Conservation (phyloP, 2,113 vertebrate genomes). For the Chitala chitala region DNA sequence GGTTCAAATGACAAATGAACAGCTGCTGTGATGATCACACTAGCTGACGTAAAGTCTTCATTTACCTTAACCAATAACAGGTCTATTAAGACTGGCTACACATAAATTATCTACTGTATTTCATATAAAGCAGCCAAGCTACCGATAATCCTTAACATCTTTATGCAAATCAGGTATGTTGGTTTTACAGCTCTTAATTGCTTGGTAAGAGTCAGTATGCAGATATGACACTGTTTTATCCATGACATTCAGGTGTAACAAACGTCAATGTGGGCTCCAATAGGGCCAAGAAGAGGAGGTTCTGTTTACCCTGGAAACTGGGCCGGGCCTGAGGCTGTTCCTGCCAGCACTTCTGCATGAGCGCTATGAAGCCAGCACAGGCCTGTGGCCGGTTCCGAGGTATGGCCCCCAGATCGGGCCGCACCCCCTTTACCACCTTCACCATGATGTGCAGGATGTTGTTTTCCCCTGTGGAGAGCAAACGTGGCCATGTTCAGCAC, state of each 20-base stretch:
- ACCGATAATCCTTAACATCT: not conserved
- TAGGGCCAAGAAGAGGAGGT: not conserved
- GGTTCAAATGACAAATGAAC: not conserved
- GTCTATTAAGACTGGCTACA: not conserved
- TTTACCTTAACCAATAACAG: not conserved
- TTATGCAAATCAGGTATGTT: not conserved
- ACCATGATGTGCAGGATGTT: constrained; percentile 98
- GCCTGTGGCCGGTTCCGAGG: constrained; percentile 77
- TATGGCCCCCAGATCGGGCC: constrained; percentile 77
- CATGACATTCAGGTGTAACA: not conserved
- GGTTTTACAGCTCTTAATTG: not conserved
- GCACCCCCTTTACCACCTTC: constrained; percentile 89
- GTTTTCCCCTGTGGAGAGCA: constrained; percentile 75
- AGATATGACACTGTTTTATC: not conserved
- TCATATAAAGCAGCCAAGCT: no score
- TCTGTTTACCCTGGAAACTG: constrained; percentile 80
- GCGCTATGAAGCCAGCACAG: constrained; percentile 73
- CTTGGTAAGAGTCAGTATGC: not conserved
- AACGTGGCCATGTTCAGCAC: not conserved
- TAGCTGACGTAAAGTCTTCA: not conserved
- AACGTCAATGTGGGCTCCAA: not conserved
- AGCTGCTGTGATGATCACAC: not conserved
- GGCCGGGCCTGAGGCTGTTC: constrained; percentile 75
- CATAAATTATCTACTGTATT: no score
- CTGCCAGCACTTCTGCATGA: constrained; percentile 91